phyloP scores from a whole-genome alignment of 2,797 vertebrate species.

The Hoplostethus mediterraneus region DNA sequence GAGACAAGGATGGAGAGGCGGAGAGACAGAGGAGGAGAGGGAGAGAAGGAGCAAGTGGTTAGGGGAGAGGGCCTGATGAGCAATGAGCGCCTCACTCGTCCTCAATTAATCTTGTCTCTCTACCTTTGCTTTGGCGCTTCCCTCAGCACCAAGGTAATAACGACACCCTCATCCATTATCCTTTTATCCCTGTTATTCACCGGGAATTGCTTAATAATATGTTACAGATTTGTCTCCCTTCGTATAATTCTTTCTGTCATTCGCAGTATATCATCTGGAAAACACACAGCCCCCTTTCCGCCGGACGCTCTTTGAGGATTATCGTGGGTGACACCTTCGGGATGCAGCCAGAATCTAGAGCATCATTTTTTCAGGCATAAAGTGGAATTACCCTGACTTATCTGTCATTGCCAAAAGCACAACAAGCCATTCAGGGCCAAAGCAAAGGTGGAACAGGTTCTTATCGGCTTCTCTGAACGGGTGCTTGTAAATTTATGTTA shows the following conservation, averaged over 20 bases:
- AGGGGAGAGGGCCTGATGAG: constrained; percentile 80
- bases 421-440: constrained; percentile 93
- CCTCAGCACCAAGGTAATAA: constrained; percentile 93
- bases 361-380: constrained; percentile 84
- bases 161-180: constrained; percentile 98
- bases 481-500: constrained; percentile 96
- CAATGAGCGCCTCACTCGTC: constrained; percentile 87
- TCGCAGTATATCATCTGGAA: constrained; percentile 94
- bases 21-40: constrained; percentile 63
- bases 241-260: constrained; percentile 98
- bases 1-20: constrained; percentile 69
- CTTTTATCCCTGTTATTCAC: constrained; percentile 97
- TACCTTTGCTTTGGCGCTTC: constrained; percentile 93
- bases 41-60: constrained; percentile 70
- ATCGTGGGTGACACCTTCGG: constrained; percentile 95
- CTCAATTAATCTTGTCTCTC: constrained; percentile 99
- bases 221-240: constrained; percentile 96
- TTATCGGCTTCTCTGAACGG: constrained; percentile 89
- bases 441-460: constrained; percentile 94
- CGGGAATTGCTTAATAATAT: constrained; percentile 98
- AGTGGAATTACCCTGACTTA: constrained; percentile 97
- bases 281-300: constrained; percentile 91
- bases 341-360: constrained; percentile 85
- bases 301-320: constrained; percentile 96
- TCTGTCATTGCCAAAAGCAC: constrained; percentile 97